Evolutionary conservation across 2,888 invertebrate genomes (phyloP).

Genomic region (Coleophora deauratella): DNA sequence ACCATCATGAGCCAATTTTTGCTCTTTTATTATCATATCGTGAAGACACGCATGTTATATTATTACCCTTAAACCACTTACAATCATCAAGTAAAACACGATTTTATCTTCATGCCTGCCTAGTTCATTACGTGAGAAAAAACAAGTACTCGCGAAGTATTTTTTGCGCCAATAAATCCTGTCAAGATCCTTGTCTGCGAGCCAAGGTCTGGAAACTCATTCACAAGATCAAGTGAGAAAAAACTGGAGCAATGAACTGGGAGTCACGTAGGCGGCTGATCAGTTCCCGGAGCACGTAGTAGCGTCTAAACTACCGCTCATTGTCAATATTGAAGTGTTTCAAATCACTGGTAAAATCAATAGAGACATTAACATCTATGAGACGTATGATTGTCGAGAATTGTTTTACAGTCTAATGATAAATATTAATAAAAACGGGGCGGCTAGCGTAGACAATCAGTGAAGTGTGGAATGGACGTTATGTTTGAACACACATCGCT

Average conservation of each 20-base stretch:
- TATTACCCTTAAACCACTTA: neutral
- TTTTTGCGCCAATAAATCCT: slow-evolving; percentile 50
- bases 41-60: slow-evolving; percentile 2
- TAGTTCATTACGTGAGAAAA: slow-evolving; percentile 24
- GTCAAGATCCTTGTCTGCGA: slow-evolving; percentile 46
- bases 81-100: slow-evolving; percentile 7
- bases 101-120: slow-evolving; percentile 13
- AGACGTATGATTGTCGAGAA: slow-evolving; percentile 46
- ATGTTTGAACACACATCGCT: too few relatives aligned
- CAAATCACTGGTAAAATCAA: slow-evolving; percentile 62
- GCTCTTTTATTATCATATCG: neutral
- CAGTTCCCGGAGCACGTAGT: slow-evolving; percentile 60
- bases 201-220: slow-evolving; percentile 61
- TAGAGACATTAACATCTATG: slow-evolving; percentile 59
- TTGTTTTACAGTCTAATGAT: slow-evolving; percentile 46
- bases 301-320: slow-evolving; percentile 70
- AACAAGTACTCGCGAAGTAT: slow-evolving; percentile 27
- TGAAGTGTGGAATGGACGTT: too few relatives aligned
- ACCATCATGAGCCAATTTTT: slow-evolving; percentile 17
- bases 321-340: slow-evolving; percentile 68
- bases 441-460: neutral
- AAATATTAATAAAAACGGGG: slow-evolving; percentile 31
- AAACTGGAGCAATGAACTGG: slow-evolving; percentile 70
- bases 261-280: slow-evolving; percentile 65
- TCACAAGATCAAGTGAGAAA: slow-evolving; percentile 65